Percentiles rank a stretch among this genome's conserved stretches.
Conservation (phyloP, 2,113 vertebrate species). For the Ailuropoda melanoleuca region DNA sequence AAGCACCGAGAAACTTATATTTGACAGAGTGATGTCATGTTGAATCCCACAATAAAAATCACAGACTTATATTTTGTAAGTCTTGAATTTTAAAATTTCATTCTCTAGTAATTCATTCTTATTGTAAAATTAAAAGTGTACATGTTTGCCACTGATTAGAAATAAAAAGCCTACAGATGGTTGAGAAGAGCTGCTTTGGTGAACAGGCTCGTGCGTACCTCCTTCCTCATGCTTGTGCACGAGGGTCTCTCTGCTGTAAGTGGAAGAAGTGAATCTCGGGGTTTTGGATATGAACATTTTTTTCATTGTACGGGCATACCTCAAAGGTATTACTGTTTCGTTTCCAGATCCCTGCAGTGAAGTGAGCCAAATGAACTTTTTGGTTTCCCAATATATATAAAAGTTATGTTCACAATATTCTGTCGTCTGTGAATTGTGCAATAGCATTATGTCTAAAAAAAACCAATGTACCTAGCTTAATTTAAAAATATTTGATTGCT, state of each 20-base stretch:
- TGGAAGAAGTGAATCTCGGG: not conserved
- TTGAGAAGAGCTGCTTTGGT: not conserved
- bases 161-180: not conserved
- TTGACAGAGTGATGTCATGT: not conserved
- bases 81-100: not conserved
- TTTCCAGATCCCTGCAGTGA: not conserved
- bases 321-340: not conserved
- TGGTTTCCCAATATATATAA: not conserved
- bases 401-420: not conserved
- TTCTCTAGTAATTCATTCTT: not conserved
- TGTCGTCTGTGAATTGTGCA: not conserved
- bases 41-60: not conserved
- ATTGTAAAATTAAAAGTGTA: not conserved
- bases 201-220: not conserved
- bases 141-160: not conserved
- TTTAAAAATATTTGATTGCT: not conserved
- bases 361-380: not conserved
- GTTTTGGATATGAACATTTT: not conserved
- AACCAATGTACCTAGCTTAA: not conserved
- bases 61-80: not conserved
- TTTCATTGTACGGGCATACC: not conserved
- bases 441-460: not conserved
- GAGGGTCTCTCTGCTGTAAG: not conserved
- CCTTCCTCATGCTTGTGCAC: not conserved
- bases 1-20: not conserved